Percentiles rank a stretch among this genome's conserved stretches.
phyloP scores from a whole-genome alignment of 1,140 invertebrate genomes.

The Drosophila micromelanica region DNA sequence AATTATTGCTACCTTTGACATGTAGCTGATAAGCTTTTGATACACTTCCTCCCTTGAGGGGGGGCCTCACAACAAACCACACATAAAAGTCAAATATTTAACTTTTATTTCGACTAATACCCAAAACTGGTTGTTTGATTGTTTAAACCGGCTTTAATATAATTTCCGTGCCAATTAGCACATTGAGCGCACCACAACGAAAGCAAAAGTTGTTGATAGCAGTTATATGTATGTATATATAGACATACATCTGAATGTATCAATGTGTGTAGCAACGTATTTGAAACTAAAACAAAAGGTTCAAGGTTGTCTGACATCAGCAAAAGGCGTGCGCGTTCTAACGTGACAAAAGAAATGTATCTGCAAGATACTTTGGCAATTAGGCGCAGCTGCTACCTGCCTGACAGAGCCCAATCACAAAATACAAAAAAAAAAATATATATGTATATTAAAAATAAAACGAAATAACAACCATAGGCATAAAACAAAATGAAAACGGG shows the following conservation, averaged over 20 bases:
- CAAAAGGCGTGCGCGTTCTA: slow-evolving; percentile 47
- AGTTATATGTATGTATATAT: slow-evolving; percentile 50
- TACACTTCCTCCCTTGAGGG: not conserved
- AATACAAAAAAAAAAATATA: not conserved
- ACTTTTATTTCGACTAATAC: slow-evolving; percentile 31
- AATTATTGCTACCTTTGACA: too few species aligned
- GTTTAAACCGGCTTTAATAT: slow-evolving; percentile 48
- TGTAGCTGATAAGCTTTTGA: not conserved
- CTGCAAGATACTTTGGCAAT: slow-evolving; percentile 75
- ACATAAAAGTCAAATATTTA: slow-evolving; percentile 22
- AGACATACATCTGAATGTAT: not conserved
- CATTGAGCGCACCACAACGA: slow-evolving; percentile 52
- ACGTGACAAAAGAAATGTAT: slow-evolving; percentile 82
- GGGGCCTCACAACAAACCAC: not conserved
- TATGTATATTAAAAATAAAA: slow-evolving; percentile 7
- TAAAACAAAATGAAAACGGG: not conserved
- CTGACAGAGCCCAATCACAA: not conserved
- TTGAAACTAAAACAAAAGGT: slow-evolving; percentile 67
- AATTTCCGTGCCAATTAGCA: slow-evolving; percentile 78
- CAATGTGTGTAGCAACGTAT: not conserved
- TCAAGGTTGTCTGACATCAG: slow-evolving; percentile 81
- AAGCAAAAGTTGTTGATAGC: slow-evolving; percentile 77
- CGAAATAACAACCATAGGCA: not conserved
- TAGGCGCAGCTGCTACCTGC: slow-evolving; percentile 75
- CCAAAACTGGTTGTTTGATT: slow-evolving; percentile 37